These are phyloP conservation scores for Cinclus mexicanus DNA, from an alignment of 2,113 vertebrate genomes.

Conservation along the genomic window DNA sequence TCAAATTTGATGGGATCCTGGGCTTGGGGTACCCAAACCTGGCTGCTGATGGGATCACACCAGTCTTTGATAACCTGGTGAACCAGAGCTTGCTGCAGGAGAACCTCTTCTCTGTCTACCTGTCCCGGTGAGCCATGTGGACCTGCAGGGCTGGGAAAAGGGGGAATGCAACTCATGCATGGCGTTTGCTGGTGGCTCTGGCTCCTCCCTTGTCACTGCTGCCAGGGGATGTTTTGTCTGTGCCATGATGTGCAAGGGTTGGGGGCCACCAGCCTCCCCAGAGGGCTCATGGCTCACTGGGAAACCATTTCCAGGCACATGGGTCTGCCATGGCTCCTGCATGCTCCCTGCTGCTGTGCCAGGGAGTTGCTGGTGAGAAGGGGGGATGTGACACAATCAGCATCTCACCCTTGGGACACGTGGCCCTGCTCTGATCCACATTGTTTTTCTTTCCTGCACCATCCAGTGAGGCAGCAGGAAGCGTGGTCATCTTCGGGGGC, in stretches of 20 bases:
- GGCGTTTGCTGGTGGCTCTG: not conserved
- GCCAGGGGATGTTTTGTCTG: not conserved
- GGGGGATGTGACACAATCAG: rapidly evolving
- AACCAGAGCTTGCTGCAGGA: slow-evolving; percentile 41
- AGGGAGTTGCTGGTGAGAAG: rapidly evolving
- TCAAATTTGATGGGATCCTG: slow-evolving; percentile 72
- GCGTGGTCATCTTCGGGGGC: slow-evolving; percentile 75
- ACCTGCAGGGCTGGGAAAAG: not conserved
- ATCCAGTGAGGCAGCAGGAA: slow-evolving; percentile 23
- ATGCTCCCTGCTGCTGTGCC: not conserved
- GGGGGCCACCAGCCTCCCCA: not conserved
- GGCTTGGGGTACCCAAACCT: slow-evolving; percentile 70
- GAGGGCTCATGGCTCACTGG: not conserved
- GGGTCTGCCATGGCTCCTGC: not conserved
- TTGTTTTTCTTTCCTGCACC: not conserved
- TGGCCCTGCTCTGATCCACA: rapidly evolving
- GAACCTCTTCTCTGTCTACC: slow-evolving; percentile 69
- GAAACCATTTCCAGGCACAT: not conserved
- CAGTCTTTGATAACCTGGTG: slow-evolving; percentile 72
- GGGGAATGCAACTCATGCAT: not conserved
- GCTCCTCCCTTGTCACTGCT: not conserved
- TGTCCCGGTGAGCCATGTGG: slow-evolving; percentile 16
- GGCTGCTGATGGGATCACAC: slow-evolving; percentile 3
- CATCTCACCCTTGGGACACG: rapidly evolving
- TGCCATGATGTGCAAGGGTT: rapidly evolving